Evolutionary conservation across 2,888 invertebrate genomes (phyloP).

Genomic region (Dynastes maya): DNA sequence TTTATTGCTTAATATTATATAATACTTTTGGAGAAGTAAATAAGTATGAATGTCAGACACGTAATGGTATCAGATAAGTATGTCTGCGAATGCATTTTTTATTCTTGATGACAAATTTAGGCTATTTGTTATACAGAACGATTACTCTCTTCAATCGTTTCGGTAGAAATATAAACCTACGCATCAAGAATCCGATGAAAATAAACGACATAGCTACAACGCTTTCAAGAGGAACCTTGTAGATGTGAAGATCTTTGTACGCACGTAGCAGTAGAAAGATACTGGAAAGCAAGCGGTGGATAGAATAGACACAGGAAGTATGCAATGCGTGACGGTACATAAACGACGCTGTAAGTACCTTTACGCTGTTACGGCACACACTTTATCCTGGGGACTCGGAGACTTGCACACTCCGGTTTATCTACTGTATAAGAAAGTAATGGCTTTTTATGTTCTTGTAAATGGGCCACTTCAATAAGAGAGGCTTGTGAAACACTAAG

Average conservation of each 20-base stretch:
- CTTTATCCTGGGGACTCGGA: constrained; percentile 42
- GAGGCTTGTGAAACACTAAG: constrained; percentile 45
- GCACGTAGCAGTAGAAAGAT: constrained; percentile 31
- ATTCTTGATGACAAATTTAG: no score
- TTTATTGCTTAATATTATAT: no score
- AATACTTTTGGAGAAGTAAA: no score
- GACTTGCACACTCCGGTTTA: constrained; percentile 37
- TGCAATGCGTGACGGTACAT: constrained; percentile 50
- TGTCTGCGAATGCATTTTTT: no score
- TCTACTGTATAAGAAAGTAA: constrained; percentile 46
- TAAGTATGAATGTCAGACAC: no score
- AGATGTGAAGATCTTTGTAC: background rate
- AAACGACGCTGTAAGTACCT: constrained; percentile 46
- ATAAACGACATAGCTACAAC: constrained; percentile 6
- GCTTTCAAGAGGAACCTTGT: constrained; percentile 24
- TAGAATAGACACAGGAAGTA: constrained; percentile 44
- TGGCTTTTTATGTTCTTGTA: constrained; percentile 46
- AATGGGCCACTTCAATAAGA: constrained; percentile 46
- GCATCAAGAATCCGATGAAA: constrained; percentile 7
- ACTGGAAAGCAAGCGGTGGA: constrained; percentile 17
- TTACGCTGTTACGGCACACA: constrained; percentile 42
- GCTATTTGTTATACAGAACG: background rate
- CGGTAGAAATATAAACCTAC: background rate
- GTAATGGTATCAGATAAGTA: no score
- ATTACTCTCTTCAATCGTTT: background rate